Base-by-base conservation (phyloP, 2,113 vertebrate species). In the Limanda limanda region DNA sequence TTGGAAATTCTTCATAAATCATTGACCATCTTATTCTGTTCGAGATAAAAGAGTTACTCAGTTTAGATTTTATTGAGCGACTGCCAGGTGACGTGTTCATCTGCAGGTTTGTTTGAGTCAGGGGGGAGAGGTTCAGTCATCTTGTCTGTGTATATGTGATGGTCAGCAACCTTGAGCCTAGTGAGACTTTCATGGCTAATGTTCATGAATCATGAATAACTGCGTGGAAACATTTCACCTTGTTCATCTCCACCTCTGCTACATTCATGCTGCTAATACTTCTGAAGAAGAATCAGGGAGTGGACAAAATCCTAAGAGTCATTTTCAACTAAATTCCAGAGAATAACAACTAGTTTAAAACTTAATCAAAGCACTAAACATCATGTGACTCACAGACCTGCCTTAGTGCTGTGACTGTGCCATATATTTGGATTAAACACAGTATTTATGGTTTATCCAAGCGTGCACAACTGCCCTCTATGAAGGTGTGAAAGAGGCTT, bases 401-500 rank as follows among this genome's bases (percentile, higher is more conserved):
- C 63, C 48, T 81, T 23, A 11, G 23, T 31, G 17, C 63, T 12
- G 2, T 24, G 48, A 64, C 42, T 68, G 60, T 31, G 63, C 40
- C 54, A 24, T 27, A 56, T 31, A 70, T 68, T 74, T 78, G 68
- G 64, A 74, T 77, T 55, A 68, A 86, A 88, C 79, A 20, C 1
- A 59, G 51, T 27, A 86, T 74, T 72, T 79, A 67, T 71, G 74
- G 76, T 76, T 76, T 42, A 79, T 81, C 68, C 17, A 2, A 48
- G 66, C 51, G 42, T 1, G 61, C 68, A 90, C 77, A 88, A 89
- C 83, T 66, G 68, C 54, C 23, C 74, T 79, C 73, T 89, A 57
- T 88, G 74, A 62, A 24, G 20, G 67, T 71, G 61, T 83, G 75
- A 87, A 85, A 86, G 84, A 75, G 75, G 35, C 83, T 68, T 86